A percentile compares a stretch with the other conserved stretches of the same genome.
Evolutionary conservation across 2,888 invertebrate genomes (phyloP).

Genomic region (Cephus nigrinus): DNA sequence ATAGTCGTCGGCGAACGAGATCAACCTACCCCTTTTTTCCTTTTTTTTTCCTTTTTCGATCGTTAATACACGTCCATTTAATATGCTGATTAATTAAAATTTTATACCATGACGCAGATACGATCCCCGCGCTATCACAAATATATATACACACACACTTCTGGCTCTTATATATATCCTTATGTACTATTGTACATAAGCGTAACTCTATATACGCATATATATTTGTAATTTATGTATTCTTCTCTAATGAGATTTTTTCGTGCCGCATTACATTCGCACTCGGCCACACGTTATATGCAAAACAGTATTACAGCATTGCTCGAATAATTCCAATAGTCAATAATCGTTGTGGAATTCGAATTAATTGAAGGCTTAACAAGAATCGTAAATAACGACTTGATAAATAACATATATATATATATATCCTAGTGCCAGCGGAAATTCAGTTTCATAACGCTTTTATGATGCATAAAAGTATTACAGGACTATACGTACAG

Average conservation of each 20-base stretch:
- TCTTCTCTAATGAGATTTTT: neutral
- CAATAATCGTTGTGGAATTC: neutral
- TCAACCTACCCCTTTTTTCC: neutral
- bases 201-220: neutral
- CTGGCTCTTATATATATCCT: neutral
- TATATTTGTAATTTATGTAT: neutral
- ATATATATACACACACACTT: neutral
- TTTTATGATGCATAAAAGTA: neutral
- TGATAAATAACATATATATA: neutral
- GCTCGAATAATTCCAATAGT: neutral
- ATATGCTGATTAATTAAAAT: neutral
- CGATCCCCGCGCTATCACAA: neutral
- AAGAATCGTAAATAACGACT: neutral
- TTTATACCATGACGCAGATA: neutral
- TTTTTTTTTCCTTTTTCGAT: neutral
- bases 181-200: neutral
- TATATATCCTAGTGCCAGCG: neutral
- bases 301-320: neutral
- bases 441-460: neutral
- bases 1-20: neutral
- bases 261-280: neutral
- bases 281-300: neutral
- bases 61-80: neutral
- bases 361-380: neutral
- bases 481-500: neutral